Base-by-base conservation (phyloP, 2,888 invertebrate species). In the Chesias legatella region DNA sequence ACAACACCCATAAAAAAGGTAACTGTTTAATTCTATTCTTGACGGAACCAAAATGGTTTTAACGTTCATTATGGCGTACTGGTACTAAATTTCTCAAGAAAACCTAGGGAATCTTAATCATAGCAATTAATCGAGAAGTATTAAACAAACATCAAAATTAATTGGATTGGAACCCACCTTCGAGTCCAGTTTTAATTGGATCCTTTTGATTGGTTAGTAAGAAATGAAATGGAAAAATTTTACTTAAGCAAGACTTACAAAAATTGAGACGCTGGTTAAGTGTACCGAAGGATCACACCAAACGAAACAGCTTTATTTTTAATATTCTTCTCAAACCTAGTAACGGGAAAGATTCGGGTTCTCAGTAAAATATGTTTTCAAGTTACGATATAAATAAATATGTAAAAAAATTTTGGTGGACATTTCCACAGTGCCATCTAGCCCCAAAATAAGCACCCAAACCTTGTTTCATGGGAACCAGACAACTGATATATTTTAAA, bases 1-100 rank as follows among this genome's bases (percentile, higher is more conserved):
- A 83, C 68, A 64, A 57, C 58, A 31, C 54, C 63, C 68, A 67
- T 81, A 75, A 81, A 81, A 69, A 67, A 62, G 61, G 70, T 72
- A 66, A 63, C 62, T 58, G 64, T 64, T 66, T 69, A 69, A 66
- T 65, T 73, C 77, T 79, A 81, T 79, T 81, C 60, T 59, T 47
- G 33, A 17, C 30, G 63, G 41, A 43, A 35, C 33, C 27, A 38
- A 41, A 37, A 33, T 34, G 38, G 26, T 6, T 37, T 49, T 54
- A 51, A 47, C 38, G 44, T 25, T 42, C 39, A 45, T 37, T 48
- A 49, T 45, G 6, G 44, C 6, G 6, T 23, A 25, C 10, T 32
- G 20, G n/a, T 44, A 39, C 35, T 41, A 43, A 43, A 32, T 31
- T 34, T 26, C 42, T 31, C 23, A n/a, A 34, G 23, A 32, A 28